Base-by-base conservation (phyloP, 2,888 invertebrate genomes). In the Ochlodes sylvanus region DNA sequence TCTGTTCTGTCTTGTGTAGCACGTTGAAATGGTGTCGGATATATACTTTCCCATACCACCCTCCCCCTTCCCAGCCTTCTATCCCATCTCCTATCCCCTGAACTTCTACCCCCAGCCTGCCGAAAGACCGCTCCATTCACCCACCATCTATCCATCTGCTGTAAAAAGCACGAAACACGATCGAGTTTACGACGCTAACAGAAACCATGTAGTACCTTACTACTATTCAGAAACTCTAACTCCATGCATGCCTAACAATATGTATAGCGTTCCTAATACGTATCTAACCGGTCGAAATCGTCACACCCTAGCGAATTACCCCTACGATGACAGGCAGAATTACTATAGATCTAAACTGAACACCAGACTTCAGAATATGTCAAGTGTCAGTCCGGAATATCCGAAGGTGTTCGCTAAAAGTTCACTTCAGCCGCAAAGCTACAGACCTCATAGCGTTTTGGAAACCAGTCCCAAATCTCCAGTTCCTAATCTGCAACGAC, bases 11-110 rank as follows among this genome's bases (percentile, higher is more conserved):
- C 89, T 90, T 86, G 87, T 93, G 92, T 94, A 95, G 96, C 96
- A 95, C 90, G 94, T 95, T 94, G 96, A 96, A 94, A 94, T 96
- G 94, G 95, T 95, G 94, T 95, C 96, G 94, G 96, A 96, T 91
- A 94, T 96, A 86, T 96, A 95, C 92, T 95, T 95, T 79, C 95
- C 95, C 21, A 87, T 93, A 73, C 90, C 92, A 21, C 88, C 90
- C 55, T 90, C 92, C 72, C 87, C 90, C 0, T 90, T 89, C 79
- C 89, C 93, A 58, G 88, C 92, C 78, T 87, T 90, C 77, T 88
- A 92, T 76, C 92, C 87, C 38, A 88, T 89, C 67, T 91, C 89
- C 73, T 89, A 91, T 78, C 94, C 94, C 34, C 85, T 94, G 75
- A 93, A 84, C 94, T 95, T 85, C 79, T 89, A 90, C 76, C 87